These are phyloP conservation scores for Microctonus hyperodae DNA, from an alignment of 2,888 invertebrate species.

Conservation along the genomic window DNA sequence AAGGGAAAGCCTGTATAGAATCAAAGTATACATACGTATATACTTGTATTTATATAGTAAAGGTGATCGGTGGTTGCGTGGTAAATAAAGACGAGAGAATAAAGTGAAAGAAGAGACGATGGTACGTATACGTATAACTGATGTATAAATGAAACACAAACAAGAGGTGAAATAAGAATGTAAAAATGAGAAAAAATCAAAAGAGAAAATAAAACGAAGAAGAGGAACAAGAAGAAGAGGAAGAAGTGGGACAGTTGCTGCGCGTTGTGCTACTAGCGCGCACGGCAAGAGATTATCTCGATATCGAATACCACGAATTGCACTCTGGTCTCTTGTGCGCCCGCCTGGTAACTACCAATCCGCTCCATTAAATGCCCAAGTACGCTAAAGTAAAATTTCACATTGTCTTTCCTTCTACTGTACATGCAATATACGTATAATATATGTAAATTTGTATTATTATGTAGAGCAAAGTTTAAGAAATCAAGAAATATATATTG, in stretches of 20 bases:
- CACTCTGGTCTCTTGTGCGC: constrained; percentile 51
- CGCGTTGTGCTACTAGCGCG: constrained; percentile 30
- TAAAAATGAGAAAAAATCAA: too few species aligned
- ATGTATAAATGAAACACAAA: too few species aligned
- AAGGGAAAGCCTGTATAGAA: constrained; percentile 46
- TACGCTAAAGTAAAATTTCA: constrained; percentile 40
- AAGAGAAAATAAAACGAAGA: too few species aligned
- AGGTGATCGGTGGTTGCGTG: constrained; percentile 32
- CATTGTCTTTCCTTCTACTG: constrained; percentile 38
- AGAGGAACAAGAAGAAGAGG: neutral
- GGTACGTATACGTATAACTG: too few species aligned
- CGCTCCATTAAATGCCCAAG: constrained; percentile 44
- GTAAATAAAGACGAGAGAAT: neutral
- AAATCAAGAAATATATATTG: neutral
- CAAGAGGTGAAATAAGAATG: too few species aligned
- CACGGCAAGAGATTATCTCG: constrained; percentile 57
- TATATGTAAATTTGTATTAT: too few species aligned
- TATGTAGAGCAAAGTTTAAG: too few species aligned
- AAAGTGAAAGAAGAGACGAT: too few species aligned
- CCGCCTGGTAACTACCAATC: constrained; percentile 32
- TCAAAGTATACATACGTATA: too few species aligned
- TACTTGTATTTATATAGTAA: too few species aligned
- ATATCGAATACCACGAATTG: constrained; percentile 63
- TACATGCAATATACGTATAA: neutral
- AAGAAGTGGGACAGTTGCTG: constrained; percentile 17